Percentiles rank a stretch among this genome's conserved stretches.
Conservation (phyloP, 2,888 invertebrate species). For the Calameuta pallipes region DNA sequence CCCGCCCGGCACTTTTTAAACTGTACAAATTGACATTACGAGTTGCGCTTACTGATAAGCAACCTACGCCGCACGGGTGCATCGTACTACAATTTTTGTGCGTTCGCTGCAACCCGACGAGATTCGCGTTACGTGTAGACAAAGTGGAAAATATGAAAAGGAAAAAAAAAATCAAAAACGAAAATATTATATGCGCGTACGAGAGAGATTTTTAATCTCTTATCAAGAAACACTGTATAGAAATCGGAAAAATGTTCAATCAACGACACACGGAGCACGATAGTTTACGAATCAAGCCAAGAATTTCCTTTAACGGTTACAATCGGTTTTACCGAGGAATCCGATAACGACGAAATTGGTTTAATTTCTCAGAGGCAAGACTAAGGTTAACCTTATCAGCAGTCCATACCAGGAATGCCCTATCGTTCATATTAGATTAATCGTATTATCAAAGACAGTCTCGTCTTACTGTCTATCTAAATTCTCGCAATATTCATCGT, state of each 20-base stretch:
- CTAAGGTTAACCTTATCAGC: conserved; percentile 1
- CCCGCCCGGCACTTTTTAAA: neutral
- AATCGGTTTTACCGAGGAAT: neutral
- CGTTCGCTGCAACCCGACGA: neutral
- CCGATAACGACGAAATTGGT: neutral
- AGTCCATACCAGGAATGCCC: neutral
- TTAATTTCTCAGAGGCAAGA: neutral
- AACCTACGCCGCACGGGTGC: neutral
- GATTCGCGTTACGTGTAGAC: neutral
- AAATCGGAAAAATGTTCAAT: neutral
- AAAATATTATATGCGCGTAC: neutral
- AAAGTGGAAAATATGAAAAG: neutral
- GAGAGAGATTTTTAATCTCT: neutral
- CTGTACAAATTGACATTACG: conserved; percentile 44
- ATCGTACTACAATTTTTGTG: neutral
- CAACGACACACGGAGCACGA: neutral
- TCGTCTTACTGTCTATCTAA: neutral
- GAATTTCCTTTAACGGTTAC: neutral
- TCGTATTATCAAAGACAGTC: neutral
- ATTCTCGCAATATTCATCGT: neutral
- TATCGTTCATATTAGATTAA: neutral
- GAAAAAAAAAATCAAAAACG: neutral
- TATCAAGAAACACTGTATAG: neutral
- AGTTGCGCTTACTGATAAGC: conserved; percentile 35
- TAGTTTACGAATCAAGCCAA: neutral